Conservation (phyloP, 2,797 vertebrate genomes). For the Anguilla pacifica region DNA sequence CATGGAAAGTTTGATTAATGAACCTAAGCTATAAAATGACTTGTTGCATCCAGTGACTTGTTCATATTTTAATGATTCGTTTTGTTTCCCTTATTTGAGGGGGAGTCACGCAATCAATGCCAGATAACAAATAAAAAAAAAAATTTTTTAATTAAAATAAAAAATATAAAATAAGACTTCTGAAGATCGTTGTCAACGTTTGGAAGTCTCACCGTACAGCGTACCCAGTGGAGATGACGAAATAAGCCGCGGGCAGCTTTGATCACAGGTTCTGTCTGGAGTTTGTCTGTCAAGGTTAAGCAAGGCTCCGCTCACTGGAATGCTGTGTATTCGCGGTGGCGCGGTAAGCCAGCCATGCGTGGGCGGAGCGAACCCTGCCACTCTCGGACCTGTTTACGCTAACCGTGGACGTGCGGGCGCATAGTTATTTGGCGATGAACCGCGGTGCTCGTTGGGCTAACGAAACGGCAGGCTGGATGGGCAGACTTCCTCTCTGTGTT, state of each 20-base stretch:
- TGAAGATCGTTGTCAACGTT: background rate
- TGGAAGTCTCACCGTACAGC: background rate
- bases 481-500: background rate
- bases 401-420: background rate
- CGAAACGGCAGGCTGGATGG: too few relatives aligned
- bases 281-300: constrained; percentile 9
- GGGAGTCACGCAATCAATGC: background rate
- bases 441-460: background rate
- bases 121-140: background rate
- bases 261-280: constrained; percentile 7
- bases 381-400: constrained; percentile 3
- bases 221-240: background rate
- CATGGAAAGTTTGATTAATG: background rate
- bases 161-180: background rate
- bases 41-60: background rate
- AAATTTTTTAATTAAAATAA: background rate
- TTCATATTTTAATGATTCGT: background rate
- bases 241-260: background rate
- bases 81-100: background rate
- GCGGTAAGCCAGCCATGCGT: background rate
- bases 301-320: background rate
- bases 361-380: background rate
- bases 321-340: background rate
- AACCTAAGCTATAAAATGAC: background rate
- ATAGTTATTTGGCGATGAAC: background rate